These are phyloP conservation scores for Syngnathus rostellatus DNA, from an alignment of 2,797 vertebrate species.

Conservation along the genomic window DNA sequence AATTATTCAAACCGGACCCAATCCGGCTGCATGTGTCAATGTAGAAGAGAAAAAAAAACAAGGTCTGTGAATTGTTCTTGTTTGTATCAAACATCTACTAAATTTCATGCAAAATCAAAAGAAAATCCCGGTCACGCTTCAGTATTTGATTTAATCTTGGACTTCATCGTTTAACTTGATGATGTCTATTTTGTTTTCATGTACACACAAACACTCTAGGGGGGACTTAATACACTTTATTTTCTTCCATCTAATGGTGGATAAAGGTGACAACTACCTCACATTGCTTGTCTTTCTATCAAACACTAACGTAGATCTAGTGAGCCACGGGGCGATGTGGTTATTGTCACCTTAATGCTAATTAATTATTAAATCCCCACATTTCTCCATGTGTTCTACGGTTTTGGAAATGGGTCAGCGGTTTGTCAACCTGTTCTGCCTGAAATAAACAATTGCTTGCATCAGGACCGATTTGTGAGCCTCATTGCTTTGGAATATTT, in stretches of 20 bases:
- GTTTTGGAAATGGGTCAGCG: slow-evolving; percentile 1
- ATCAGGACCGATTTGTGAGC: neutral
- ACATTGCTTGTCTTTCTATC: slow-evolving; percentile 17
- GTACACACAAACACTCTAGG: neutral
- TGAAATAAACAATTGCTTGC: slow-evolving; percentile 38
- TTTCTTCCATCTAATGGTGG: slow-evolving; percentile 6
- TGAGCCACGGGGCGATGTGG: neutral
- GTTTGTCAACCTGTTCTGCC: slow-evolving; percentile 32
- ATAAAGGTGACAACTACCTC: slow-evolving; percentile 55
- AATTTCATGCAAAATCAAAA: neutral
- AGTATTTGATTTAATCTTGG: neutral
- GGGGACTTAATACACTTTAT: neutral
- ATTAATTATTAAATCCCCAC: neutral
- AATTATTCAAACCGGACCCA: neutral
- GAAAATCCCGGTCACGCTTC: neutral
- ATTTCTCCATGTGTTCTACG: neutral
- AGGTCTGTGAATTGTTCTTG: neutral
- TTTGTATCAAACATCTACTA: slow-evolving; percentile 3
- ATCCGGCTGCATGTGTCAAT: neutral
- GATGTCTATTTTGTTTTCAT: neutral
- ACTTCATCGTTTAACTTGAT: neutral
- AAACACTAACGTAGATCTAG: neutral
- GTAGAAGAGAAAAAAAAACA: neutral
- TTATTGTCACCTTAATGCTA: neutral
- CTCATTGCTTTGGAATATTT: too few relatives aligned